Evolutionary conservation across 1,140 invertebrate species (phyloP), one percentile per base, ranked within the genome.

Genomic region (Acromyrmex heyeri): DNA sequence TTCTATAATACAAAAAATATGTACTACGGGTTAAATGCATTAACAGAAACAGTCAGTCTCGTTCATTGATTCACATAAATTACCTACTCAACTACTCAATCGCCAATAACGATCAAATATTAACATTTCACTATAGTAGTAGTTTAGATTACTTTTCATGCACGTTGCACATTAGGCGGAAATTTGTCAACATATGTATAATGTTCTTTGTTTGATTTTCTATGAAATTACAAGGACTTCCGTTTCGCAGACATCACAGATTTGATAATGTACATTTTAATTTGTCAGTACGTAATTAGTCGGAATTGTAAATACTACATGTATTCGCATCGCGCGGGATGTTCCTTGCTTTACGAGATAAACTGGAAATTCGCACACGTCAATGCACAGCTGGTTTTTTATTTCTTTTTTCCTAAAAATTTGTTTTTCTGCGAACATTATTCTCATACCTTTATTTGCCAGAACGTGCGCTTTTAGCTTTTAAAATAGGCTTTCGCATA

Each of bases 401-500:
- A 67, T 38, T 38, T 38, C 34, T 12, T 67, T 34, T 30, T 53
- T 77, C 24, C 24, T 44, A n/a, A 48, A 12, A 67, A 79, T 69
- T 69, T 55, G 27, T 53, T 38, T 38, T 38, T 38, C 14, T 30
- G 14, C 50, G 48, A 78, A n/a, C 18, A 78, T 78, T 77, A 77
- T 7, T 79, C 62, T 55, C 18, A n/a, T 79, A 34, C 8, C 18
- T 65, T 57, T 75, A 75, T 61, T 70, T 70, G 30, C 24, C 12
- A 67, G 34, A 14, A 62, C 24, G 12, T 2, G n/a, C 21, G 14
- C 53, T 30, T 34, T 72, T 69, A 55, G n/a, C n/a, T 62, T 21
- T 61, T 50, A 55, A 61, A 79, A 79, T 79, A 69, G 24, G 12
- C 14, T 34, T 82, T 83, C 27, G 27, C 27, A 30, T 82, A 75